Conservation (phyloP, 2,113 vertebrate species). For the Hirundichthys speculiger region DNA sequence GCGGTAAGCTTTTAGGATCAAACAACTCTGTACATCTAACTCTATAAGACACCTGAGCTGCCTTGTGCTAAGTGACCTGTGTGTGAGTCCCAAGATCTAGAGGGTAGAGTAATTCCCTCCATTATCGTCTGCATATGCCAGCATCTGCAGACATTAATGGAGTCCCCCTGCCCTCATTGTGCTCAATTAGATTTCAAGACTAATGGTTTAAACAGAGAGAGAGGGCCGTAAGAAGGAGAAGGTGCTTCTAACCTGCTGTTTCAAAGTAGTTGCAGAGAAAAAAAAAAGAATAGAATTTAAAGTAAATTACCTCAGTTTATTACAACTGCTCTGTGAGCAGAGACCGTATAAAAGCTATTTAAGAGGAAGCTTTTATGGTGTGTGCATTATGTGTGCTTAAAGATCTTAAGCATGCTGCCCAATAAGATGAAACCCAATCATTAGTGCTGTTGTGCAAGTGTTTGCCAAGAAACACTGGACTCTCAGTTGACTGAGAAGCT, state of each 20-base stretch:
- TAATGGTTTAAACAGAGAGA: constrained; percentile 71
- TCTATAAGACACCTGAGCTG: constrained; percentile 47
- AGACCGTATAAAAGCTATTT: constrained; percentile 43
- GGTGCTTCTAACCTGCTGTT: constrained; percentile 22
- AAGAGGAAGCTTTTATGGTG: constrained; percentile 17
- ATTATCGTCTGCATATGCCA: constrained; percentile 70
- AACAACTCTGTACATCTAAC: constrained; percentile 35
- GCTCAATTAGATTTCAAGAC: constrained; percentile 34
- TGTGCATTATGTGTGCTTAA: not conserved
- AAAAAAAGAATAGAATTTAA: not conserved
- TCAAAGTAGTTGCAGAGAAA: not conserved
- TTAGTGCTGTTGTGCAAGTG: not conserved
- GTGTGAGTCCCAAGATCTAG: constrained; percentile 62
- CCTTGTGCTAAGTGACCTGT: constrained; percentile 45
- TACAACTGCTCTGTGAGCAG: not conserved
- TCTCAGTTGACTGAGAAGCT: constrained; percentile 13
- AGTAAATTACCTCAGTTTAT: constrained; percentile 13
- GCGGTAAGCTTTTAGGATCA: constrained; percentile 47
- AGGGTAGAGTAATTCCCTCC: constrained; percentile 54
- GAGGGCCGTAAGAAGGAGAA: constrained; percentile 46
- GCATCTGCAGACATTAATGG: constrained; percentile 43
- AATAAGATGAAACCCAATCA: constrained; percentile 46
- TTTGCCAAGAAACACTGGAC: constrained; percentile 29
- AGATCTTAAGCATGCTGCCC: constrained; percentile 19
- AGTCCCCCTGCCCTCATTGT: constrained; percentile 46